Conservation (phyloP, 2,888 invertebrate genomes). For the Lepeophtheirus nordmannii region DNA sequence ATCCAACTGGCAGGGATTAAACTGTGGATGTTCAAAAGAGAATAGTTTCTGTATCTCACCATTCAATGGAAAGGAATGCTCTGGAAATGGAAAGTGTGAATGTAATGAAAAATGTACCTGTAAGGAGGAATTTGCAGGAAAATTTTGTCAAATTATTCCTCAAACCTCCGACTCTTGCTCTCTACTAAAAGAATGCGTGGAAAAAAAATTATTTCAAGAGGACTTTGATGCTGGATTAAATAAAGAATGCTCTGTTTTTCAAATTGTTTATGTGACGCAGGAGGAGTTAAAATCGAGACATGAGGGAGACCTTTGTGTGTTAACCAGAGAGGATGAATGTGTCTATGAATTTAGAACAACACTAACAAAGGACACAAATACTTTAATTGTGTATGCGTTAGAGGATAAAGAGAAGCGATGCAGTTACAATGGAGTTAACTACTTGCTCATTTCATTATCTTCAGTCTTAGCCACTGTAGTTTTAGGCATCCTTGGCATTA, state of each 20-base stretch:
- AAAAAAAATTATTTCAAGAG: neutral
- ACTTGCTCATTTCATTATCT: neutral
- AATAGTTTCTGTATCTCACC: neutral
- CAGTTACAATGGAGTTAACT: neutral
- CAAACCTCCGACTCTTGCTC: neutral
- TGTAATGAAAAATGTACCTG: neutral
- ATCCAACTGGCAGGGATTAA: neutral
- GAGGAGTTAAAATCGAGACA: neutral
- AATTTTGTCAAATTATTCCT: neutral
- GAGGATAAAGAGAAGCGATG: neutral
- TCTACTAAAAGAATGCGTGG: neutral
- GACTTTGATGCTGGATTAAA: too few species aligned
- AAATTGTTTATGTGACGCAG: neutral
- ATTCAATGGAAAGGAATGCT: neutral
- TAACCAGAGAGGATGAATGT: neutral
- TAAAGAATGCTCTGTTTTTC: neutral
- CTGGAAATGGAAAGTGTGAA: neutral
- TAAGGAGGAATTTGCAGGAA: neutral
- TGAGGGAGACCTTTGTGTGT: neutral
- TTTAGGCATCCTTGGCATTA: neutral
- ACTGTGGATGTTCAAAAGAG: neutral
- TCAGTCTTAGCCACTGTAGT: neutral
- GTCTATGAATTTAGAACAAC: neutral
- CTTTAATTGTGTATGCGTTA: neutral
- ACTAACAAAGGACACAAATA: neutral